A percentile compares a stretch with the other conserved stretches of the same genome.
Conservation (phyloP, 1,140 invertebrate species). For the Papilio polyxenes region DNA sequence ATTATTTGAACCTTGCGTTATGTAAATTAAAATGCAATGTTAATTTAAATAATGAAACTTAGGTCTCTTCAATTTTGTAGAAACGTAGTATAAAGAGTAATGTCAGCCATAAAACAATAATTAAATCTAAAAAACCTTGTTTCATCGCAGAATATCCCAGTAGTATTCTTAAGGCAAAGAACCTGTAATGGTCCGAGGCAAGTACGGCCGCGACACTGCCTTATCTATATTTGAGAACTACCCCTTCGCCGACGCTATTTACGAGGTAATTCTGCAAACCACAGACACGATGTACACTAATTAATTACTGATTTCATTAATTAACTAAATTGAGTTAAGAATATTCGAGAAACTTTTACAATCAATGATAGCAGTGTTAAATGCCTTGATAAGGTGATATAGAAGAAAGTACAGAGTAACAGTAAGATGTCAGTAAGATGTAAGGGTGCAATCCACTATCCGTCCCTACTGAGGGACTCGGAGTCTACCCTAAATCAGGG, state of each 20-base stretch:
- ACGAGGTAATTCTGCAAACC: slow-evolving; percentile 21
- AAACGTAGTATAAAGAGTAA: too few species aligned
- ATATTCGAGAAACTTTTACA: background rate
- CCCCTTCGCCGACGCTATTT: slow-evolving; percentile 1
- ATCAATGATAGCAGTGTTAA: too few species aligned
- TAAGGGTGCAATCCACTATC: too few species aligned
- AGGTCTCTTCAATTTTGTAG: too few species aligned
- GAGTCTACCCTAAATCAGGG: too few species aligned
- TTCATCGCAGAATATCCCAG: background rate
- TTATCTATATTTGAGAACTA: slow-evolving; percentile 32
- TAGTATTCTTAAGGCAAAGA: background rate
- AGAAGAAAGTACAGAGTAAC: too few species aligned
- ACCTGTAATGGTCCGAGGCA: background rate
- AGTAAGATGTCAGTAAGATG: too few species aligned
- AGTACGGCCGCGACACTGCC: slow-evolving; percentile 6
- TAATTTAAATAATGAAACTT: too few species aligned
- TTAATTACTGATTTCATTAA: slow-evolving; percentile 36
- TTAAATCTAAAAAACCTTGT: background rate
- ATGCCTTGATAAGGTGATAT: too few species aligned
- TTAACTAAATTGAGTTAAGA: slow-evolving; percentile 7
- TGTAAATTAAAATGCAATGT: background rate
- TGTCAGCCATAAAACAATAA: too few species aligned
- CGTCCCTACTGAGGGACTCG: too few species aligned
- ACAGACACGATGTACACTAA: slow-evolving; percentile 26
- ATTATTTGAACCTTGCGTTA: background rate